A percentile compares a stretch with the other conserved stretches of the same genome.
Conservation (phyloP, 37 sponge, comb jelly and placozoan genomes). For the Mnemiopsis leidyi region DNA sequence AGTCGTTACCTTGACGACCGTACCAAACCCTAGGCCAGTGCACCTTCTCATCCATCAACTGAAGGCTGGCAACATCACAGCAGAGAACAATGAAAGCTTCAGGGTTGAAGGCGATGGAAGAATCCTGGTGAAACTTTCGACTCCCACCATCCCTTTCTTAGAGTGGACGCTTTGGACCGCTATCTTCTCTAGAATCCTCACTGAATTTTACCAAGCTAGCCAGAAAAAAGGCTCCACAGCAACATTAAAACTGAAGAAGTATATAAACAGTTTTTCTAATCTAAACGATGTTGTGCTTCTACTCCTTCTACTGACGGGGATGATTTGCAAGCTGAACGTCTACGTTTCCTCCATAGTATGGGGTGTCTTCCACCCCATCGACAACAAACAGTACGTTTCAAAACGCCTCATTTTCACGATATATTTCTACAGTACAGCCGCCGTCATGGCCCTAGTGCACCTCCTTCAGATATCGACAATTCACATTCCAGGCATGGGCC, state of each 20-base stretch:
- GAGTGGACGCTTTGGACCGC: neutral
- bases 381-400: neutral
- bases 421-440: conserved; percentile 1
- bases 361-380: conserved; percentile 13
- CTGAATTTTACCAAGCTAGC: neutral
- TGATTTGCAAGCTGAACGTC: neutral
- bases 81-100: neutral
- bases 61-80: neutral
- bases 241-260: neutral
- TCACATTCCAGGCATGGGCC: neutral
- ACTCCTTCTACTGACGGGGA: neutral
- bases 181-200: neutral
- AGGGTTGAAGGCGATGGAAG: neutral
- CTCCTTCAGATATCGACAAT: neutral
- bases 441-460: neutral
- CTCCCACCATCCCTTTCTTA: neutral
- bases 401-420: neutral
- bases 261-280: neutral
- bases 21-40: neutral
- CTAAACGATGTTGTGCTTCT: neutral
- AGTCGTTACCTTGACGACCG: neutral
- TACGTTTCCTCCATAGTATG: neutral
- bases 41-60: neutral
- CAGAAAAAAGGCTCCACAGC: neutral
- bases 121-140: neutral